A percentile compares a stretch with the other conserved stretches of the same genome.
Conservation (phyloP, 2,797 vertebrate genomes). For the Microchirus variegatus region DNA sequence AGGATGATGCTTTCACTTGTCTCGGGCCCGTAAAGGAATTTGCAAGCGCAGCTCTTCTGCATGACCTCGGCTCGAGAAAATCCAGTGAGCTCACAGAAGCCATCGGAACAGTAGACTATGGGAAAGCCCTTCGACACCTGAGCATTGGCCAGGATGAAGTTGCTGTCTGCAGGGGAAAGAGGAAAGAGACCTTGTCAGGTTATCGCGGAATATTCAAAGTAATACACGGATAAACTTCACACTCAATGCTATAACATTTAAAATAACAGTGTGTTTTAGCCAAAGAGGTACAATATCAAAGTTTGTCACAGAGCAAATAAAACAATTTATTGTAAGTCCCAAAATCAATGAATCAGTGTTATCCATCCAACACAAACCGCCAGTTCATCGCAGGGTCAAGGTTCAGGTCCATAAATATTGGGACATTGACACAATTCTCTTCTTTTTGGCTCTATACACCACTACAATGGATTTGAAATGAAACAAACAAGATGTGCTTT, state of each 20-base stretch:
- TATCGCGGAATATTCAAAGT: no score
- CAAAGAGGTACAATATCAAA: conserved; percentile 6
- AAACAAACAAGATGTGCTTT: no score
- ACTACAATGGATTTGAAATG: no score
- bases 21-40: conserved; percentile 94
- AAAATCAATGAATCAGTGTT: no score
- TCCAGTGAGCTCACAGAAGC: conserved; percentile 97
- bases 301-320: no score
- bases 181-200: background rate
- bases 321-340: conserved; percentile 15
- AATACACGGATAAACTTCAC: conserved; percentile 10
- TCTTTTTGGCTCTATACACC: no score
- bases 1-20: conserved; percentile 92
- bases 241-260: conserved; percentile 9
- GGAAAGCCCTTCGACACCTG: conserved; percentile 96
- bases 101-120: conserved; percentile 99
- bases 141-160: conserved; percentile 98
- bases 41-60: conserved; percentile 98
- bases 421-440: no score
- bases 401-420: no score
- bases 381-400: no score
- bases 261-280: conserved; percentile 14
- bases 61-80: conserved; percentile 96
- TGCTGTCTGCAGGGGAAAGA: conserved; percentile 87
- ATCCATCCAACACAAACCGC: no score